phyloP scores from a whole-genome alignment of 2,888 invertebrate genomes.

The Halictus quadricinctus region DNA sequence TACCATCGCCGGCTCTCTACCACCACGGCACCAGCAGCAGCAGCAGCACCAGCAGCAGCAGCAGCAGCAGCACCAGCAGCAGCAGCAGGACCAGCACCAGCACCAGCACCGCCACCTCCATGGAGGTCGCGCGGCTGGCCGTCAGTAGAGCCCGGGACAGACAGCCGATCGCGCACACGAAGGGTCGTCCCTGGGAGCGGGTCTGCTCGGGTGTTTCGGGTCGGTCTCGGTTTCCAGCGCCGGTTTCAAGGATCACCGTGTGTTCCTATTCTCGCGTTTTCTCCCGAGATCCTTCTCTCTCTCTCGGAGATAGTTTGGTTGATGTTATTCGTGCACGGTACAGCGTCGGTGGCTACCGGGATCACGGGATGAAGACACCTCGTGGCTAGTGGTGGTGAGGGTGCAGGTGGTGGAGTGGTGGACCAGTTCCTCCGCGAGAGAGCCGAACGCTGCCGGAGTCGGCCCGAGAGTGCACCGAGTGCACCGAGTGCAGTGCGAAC shows the following conservation, averaged over 20 bases:
- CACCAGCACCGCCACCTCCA: slow-evolving; percentile 62
- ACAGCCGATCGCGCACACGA: slow-evolving; percentile 69
- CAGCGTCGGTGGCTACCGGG: slow-evolving; percentile 3
- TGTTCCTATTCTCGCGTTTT: background rate
- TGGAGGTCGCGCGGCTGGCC: slow-evolving; percentile 70
- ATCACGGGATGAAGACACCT: slow-evolving; percentile 47
- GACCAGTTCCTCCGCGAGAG: slow-evolving; percentile 49
- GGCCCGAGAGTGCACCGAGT: slow-evolving; percentile 20
- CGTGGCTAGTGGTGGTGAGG: slow-evolving; percentile 56
- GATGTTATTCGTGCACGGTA: background rate
- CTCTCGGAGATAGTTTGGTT: background rate
- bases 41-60: slow-evolving; percentile 42
- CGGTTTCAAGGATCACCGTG: background rate
- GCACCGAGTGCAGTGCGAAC: slow-evolving; percentile 42
- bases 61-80: slow-evolving; percentile 35
- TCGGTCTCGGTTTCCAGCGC: slow-evolving; percentile 20
- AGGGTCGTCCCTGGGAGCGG: slow-evolving; percentile 63
- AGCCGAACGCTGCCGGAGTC: slow-evolving; percentile 34
- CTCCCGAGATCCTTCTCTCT: background rate
- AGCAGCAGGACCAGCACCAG: slow-evolving; percentile 51
- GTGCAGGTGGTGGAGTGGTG: slow-evolving; percentile 53
- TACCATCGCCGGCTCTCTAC: slow-evolving; percentile 33
- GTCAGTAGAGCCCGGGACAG: slow-evolving; percentile 77
- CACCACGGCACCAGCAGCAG: slow-evolving; percentile 45
- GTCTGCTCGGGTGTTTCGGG: slow-evolving; percentile 35